These are phyloP conservation scores for Crocallis elinguaria DNA, from an alignment of 2,888 invertebrate species.

Conservation along the genomic window DNA sequence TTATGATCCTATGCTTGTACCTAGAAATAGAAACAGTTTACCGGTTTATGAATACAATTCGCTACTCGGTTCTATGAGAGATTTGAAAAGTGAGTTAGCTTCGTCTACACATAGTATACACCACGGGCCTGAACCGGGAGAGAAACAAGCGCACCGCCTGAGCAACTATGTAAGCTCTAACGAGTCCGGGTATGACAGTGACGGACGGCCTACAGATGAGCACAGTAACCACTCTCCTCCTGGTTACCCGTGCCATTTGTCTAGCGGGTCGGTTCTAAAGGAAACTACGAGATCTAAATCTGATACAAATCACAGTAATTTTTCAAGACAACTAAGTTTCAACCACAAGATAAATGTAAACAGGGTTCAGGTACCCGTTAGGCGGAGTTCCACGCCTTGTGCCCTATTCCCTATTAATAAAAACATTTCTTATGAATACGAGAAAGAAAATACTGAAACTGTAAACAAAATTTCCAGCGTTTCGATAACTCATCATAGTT, in stretches of 20 bases:
- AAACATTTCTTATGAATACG: constrained; percentile 62
- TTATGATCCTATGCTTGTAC: constrained; percentile 80
- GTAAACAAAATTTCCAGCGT: constrained; percentile 49
- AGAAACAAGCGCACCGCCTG: constrained; percentile 86
- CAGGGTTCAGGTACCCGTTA: constrained; percentile 69
- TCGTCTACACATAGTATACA: constrained; percentile 82
- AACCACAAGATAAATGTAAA: constrained; percentile 76
- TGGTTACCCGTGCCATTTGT: constrained; percentile 76
- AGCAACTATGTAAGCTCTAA: constrained; percentile 92
- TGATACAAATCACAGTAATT: constrained; percentile 65
- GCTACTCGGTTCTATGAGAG: constrained; percentile 68
- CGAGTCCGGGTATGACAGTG: constrained; percentile 93
- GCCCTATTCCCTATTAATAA: constrained; percentile 76
- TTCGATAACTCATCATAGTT: constrained; percentile 45
- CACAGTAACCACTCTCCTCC: constrained; percentile 83
- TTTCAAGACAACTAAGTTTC: constrained; percentile 75
- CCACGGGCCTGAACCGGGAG: constrained; percentile 80
- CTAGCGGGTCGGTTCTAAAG: constrained; percentile 57
- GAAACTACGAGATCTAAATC: constrained; percentile 54
- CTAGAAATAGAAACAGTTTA: constrained; percentile 79
- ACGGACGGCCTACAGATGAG: constrained; percentile 86
- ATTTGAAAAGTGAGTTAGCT: constrained; percentile 71
- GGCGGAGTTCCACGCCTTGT: constrained; percentile 79
- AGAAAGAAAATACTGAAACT: constrained; percentile 59
- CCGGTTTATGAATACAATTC: constrained; percentile 78